Conservation (phyloP, 1,140 invertebrate species). For the Drosophila lacteicornis region DNA sequence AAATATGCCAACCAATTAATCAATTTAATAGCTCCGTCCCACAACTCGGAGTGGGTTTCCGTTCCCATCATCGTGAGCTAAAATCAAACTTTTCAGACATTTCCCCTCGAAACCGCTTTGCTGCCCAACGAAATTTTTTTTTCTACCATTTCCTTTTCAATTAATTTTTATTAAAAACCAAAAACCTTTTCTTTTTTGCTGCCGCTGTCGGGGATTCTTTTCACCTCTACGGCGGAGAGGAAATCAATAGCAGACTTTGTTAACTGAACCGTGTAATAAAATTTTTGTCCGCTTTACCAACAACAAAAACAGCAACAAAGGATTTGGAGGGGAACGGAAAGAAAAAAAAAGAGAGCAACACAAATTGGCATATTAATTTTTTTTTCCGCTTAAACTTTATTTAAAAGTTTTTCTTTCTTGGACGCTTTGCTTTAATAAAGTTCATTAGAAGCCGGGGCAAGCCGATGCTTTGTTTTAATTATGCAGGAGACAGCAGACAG, state of each 20-base stretch:
- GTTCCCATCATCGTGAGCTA: slow-evolving; percentile 13
- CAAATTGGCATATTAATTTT: slow-evolving; percentile 70
- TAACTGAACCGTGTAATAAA: slow-evolving; percentile 70
- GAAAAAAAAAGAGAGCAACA: slow-evolving; percentile 29
- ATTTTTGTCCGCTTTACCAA: slow-evolving; percentile 36
- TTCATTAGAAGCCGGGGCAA: slow-evolving; percentile 52
- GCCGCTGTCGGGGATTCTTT: slow-evolving; percentile 12
- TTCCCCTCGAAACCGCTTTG: slow-evolving; percentile 5
- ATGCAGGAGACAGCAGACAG: slow-evolving; percentile 57
- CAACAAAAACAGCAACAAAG: slow-evolving; percentile 12
- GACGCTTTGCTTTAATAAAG: slow-evolving; percentile 51
- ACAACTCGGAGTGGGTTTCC: slow-evolving; percentile 4
- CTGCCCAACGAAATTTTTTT: slow-evolving; percentile 2
- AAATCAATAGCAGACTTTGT: slow-evolving; percentile 71
- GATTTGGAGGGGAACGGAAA: neutral
- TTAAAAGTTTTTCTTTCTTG: slow-evolving; percentile 42
- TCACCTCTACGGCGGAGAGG: slow-evolving; percentile 38
- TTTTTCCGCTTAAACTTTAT: slow-evolving; percentile 41
- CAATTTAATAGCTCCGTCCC: slow-evolving; percentile 41
- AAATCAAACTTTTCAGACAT: slow-evolving; percentile 67
- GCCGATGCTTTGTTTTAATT: slow-evolving; percentile 70
- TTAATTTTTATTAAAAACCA: slow-evolving; percentile 73
- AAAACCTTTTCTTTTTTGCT: slow-evolving; percentile 37
- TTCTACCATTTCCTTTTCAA: slow-evolving; percentile 63
- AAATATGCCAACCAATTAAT: slow-evolving; percentile 36